phyloP scores from a whole-genome alignment of 2,113 vertebrate genomes.

The Actinemys pallida region DNA sequence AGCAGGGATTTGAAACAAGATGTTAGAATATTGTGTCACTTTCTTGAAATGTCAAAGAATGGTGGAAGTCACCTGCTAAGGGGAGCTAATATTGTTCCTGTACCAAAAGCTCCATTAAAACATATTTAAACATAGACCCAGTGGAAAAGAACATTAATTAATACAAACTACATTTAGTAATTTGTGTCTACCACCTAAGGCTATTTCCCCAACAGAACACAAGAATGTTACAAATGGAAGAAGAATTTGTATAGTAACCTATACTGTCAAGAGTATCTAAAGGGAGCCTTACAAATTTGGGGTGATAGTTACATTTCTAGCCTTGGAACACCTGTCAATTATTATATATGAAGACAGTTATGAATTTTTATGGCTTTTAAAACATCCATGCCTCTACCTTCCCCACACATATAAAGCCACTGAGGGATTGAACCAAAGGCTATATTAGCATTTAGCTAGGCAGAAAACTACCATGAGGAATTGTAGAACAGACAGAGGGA shows the following conservation, averaged over 20 bases:
- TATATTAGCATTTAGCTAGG: conserved; percentile 1
- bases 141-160: not conserved
- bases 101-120: not conserved
- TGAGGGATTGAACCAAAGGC: conserved; percentile 28
- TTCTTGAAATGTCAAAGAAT: not conserved
- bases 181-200: not conserved
- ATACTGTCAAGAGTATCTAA: not conserved
- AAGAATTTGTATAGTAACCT: not conserved
- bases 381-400: not conserved
- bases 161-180: not conserved
- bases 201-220: not conserved
- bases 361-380: not conserved
- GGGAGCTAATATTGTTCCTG: not conserved
- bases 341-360: not conserved
- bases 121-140: not conserved
- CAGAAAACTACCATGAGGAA: conserved; percentile 6
- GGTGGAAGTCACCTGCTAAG: not conserved
- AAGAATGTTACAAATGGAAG: not conserved
- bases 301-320: not conserved
- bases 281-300: not conserved
- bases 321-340: not conserved
- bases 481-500: not conserved
- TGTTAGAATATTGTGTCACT: not conserved
- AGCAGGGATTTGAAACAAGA: not conserved
- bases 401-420: not conserved